A percentile compares a stretch with the other conserved stretches of the same genome.
Evolutionary conservation across 2,113 vertebrate genomes (phyloP).

Genomic region (Carassius carassius): DNA sequence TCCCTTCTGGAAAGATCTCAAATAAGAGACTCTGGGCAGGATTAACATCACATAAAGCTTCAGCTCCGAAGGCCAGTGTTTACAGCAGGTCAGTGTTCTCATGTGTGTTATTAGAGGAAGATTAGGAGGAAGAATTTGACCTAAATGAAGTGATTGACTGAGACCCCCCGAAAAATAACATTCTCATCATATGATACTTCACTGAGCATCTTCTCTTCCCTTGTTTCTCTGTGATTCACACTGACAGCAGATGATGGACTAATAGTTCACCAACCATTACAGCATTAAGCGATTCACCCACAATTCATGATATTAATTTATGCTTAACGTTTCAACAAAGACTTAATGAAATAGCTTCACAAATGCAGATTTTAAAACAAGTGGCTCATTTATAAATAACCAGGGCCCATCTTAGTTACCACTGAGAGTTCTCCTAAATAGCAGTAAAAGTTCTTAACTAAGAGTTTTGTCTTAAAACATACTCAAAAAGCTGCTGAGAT

Average conservation of each 20-base stretch:
- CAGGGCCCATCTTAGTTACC: no score
- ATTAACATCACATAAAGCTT: constrained; percentile 47
- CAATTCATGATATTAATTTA: not conserved
- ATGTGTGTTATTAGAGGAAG: constrained; percentile 58
- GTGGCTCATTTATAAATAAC: no score
- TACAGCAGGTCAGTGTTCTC: constrained; percentile 8
- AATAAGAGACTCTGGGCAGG: constrained; percentile 50
- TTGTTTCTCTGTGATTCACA: constrained; percentile 7
- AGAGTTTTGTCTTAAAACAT: no score
- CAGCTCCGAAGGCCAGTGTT: constrained; percentile 4
- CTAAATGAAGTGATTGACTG: constrained; percentile 66
- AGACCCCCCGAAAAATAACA: constrained; percentile 66
- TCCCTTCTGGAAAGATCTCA: constrained; percentile 27
- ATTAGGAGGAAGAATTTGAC: constrained; percentile 69
- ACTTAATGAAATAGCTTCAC: no score
- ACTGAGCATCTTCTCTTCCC: not conserved
- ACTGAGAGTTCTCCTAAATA: no score
- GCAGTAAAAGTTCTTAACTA: no score
- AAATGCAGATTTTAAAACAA: no score
- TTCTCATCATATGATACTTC: constrained; percentile 52
- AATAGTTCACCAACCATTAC: not conserved
- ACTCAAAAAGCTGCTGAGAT: no score
- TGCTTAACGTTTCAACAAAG: no score
- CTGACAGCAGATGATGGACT: not conserved
- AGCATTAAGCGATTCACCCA: not conserved